Base-by-base conservation (phyloP, 2,797 vertebrate genomes). In the Hydrophis major region DNA sequence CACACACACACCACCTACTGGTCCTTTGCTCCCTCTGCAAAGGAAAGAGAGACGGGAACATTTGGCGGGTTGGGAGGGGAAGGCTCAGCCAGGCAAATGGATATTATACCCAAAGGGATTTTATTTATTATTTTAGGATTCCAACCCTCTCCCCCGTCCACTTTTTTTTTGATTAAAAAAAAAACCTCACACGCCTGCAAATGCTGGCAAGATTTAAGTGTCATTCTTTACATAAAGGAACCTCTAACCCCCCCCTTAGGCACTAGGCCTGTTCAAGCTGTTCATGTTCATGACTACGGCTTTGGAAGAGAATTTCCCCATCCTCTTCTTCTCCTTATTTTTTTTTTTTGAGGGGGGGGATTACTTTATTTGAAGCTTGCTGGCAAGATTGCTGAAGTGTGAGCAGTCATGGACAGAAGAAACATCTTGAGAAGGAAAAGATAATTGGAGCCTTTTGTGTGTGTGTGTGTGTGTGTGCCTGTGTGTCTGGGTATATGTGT, bases 381-480 rank as follows among this genome's bases (percentile, higher is more conserved):
- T 98, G 98, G 98, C 98, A 98, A 97, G 97, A 97, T 96, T 96
- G 97, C 97, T 96, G 97, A 97, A 97, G 98, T 97, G 97, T 97
- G 97, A 98, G 97, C 98, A 98, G 98, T 98, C 98, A 97, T 97
- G 97, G 97, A 97, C 98, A 97, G 97, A 97, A 98, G 97, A 98
- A 98, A 97, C 98, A 97, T 98, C 98, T 98, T 98, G 98, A 97
- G 96, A 97, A 97, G 97, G 97, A 97, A 97, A 97, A 97, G 97
- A 98, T 98, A 98, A 97, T 98, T 97, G 97, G 97, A 97, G 97
- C 95, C 97, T 97, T 97, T 56, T 97, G 97, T 97, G 97, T 97
- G 95, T 47, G 97, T 97, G 97, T 97, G 95, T 47, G 97, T 97
- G 97, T 97, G 95, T 95, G 96, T 53, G 66, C 32, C 22, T 78